phyloP scores from a whole-genome alignment of 2,888 invertebrate genomes.

The Uloborus plumipes region DNA sequence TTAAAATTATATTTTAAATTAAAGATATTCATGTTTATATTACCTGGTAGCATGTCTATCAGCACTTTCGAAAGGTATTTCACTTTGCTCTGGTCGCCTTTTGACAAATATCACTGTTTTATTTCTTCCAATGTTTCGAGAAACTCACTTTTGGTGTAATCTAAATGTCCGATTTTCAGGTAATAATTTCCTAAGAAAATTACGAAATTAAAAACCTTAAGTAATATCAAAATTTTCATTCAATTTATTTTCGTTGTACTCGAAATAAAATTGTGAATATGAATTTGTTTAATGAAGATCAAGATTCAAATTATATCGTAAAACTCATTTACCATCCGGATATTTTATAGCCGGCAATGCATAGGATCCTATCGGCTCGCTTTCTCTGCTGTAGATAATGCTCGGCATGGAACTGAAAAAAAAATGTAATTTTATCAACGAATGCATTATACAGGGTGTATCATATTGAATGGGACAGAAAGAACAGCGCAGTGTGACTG shows the following conservation, averaged over 20 bases:
- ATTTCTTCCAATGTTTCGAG: constrained; percentile 30
- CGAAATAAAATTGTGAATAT: no score
- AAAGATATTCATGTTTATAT: no score
- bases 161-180: constrained; percentile 42
- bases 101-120: constrained; percentile 28
- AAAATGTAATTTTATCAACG: neutral
- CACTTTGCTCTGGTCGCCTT: constrained; percentile 4
- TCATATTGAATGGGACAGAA: no score
- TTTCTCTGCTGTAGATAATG: neutral
- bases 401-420: constrained; percentile 43
- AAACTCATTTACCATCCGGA: constrained; percentile 47
- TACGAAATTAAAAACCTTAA: neutral
- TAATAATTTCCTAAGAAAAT: constrained; percentile 31
- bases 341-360: constrained; percentile 48
- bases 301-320: neutral
- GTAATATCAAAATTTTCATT: no score
- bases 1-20: no score
- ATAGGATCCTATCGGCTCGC: constrained; percentile 30
- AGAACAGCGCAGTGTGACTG: no score
- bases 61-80: constrained; percentile 11
- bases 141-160: neutral
- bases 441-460: neutral
- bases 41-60: constrained; percentile 22
- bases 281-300: no score
- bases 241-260: no score